Conservation (phyloP, 2,797 vertebrate genomes). For the Fistularia commersonii region DNA sequence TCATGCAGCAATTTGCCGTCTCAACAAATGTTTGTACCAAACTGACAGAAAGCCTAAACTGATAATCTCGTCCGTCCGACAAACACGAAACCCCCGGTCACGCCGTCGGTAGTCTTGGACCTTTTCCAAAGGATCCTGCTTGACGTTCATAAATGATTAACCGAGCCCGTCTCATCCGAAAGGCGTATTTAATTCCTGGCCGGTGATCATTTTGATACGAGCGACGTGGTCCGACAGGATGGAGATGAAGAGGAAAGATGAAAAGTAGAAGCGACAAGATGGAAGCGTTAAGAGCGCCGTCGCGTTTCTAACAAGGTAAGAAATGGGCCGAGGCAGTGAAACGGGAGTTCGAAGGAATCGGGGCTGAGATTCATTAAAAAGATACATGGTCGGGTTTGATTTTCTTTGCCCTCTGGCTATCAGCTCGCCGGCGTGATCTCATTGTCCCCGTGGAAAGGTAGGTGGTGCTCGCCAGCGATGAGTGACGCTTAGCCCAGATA, state of each 20-base stretch:
- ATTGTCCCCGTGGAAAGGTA: not conserved
- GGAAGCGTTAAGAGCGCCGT: conserved; percentile 1
- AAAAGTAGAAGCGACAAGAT: conserved; percentile 19
- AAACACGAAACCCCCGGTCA: too few relatives aligned
- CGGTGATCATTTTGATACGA: conserved; percentile 49
- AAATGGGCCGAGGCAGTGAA: conserved; percentile 38
- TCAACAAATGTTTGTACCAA: too few relatives aligned
- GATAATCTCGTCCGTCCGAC: too few relatives aligned
- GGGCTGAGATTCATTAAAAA: conserved; percentile 72
- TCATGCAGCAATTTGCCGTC: too few relatives aligned
- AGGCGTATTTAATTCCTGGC: not conserved
- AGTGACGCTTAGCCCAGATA: conserved; percentile 54
- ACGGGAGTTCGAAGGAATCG: conserved; percentile 43
- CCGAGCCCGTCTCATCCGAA: too few relatives aligned
- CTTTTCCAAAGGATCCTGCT: too few relatives aligned
- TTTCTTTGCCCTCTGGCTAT: conserved; percentile 48
- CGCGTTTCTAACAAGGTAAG: conserved; percentile 51
- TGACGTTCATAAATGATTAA: too few relatives aligned
- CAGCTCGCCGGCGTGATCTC: conserved; percentile 44
- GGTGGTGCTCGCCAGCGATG: conserved; percentile 3
- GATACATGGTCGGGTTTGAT: conserved; percentile 58
- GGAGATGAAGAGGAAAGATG: conserved; percentile 36
- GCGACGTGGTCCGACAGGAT: too few relatives aligned
- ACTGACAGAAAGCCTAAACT: too few relatives aligned
- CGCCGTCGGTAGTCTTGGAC: too few relatives aligned